Percentiles rank a stretch among this genome's conserved stretches.
These are phyloP conservation scores for Sisyra terminalis DNA, from an alignment of 2,888 invertebrate species.

Conservation along the genomic window DNA sequence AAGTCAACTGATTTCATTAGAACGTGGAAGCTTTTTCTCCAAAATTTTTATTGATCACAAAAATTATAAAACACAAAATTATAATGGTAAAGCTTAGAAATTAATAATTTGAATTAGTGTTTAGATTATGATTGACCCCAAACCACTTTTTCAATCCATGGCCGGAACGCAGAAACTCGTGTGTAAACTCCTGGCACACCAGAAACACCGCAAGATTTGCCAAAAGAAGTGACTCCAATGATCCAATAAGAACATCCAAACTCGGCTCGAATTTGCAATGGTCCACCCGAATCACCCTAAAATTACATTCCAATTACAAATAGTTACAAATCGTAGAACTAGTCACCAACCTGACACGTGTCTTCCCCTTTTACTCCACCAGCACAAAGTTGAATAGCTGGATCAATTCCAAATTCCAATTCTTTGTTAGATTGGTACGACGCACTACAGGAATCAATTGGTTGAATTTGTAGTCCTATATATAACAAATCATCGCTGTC, in stretches of 20 bases:
- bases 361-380: constrained; percentile 14
- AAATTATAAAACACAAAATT: too few relatives aligned
- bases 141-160: constrained; percentile 40
- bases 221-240: constrained; percentile 34
- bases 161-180: constrained; percentile 31
- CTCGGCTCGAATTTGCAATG: constrained; percentile 25
- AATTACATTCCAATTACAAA: too few relatives aligned
- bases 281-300: constrained; percentile 53
- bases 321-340: too few relatives aligned
- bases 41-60: too few relatives aligned
- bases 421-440: constrained; percentile 9
- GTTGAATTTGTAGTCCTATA: constrained; percentile 12
- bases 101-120: too few relatives aligned
- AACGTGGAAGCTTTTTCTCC: too few relatives aligned
- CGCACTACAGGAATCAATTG: constrained; percentile 11
- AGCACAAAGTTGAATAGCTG: constrained; percentile 16
- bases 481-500: constrained; percentile 13
- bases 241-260: constrained; percentile 25
- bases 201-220: constrained; percentile 26
- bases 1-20: too few relatives aligned
- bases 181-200: constrained; percentile 39
- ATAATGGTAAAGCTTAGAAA: too few relatives aligned
- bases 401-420: constrained; percentile 13
- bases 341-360: constrained; percentile 19
- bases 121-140: constrained; percentile 29